Evolutionary conservation across 2,113 vertebrate genomes (phyloP).

Genomic region (Uropsilus gracilis): DNA sequence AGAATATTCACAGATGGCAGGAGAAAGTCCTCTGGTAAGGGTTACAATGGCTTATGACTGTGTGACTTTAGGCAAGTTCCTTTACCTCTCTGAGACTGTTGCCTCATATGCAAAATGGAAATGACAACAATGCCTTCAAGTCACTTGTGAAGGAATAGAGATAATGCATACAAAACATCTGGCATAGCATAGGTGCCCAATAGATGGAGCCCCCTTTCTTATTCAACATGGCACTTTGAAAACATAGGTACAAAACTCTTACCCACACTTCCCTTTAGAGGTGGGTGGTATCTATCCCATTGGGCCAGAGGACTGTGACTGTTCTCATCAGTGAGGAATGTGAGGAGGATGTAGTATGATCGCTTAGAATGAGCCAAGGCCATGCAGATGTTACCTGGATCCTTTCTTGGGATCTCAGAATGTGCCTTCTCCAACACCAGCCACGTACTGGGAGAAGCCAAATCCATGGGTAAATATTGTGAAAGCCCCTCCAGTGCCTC

Average conservation of each 20-base stretch:
- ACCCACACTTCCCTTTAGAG: neutral
- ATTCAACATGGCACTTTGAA: slow-evolving; percentile 8
- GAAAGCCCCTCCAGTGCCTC: too few species aligned
- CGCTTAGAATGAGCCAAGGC: neutral
- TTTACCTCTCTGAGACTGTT: neutral
- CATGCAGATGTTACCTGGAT: neutral
- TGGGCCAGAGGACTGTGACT: neutral
- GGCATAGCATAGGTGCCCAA: neutral
- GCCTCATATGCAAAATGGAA: slow-evolving; percentile 6
- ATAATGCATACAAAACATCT: neutral
- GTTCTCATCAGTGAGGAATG: neutral
- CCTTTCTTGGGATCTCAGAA: neutral
- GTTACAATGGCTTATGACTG: neutral
- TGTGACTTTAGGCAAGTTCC: neutral
- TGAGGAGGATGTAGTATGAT: neutral
- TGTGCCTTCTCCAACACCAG: neutral
- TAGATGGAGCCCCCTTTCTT: neutral
- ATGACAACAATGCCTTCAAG: neutral
- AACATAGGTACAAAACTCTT: neutral
- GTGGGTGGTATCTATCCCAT: neutral
- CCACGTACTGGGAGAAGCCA: neutral
- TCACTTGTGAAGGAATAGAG: neutral
- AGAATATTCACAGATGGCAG: neutral
- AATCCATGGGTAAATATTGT: neutral
- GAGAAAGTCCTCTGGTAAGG: neutral